Conservation (phyloP, 2,888 invertebrate species). For the Eledone cirrhosa region DNA sequence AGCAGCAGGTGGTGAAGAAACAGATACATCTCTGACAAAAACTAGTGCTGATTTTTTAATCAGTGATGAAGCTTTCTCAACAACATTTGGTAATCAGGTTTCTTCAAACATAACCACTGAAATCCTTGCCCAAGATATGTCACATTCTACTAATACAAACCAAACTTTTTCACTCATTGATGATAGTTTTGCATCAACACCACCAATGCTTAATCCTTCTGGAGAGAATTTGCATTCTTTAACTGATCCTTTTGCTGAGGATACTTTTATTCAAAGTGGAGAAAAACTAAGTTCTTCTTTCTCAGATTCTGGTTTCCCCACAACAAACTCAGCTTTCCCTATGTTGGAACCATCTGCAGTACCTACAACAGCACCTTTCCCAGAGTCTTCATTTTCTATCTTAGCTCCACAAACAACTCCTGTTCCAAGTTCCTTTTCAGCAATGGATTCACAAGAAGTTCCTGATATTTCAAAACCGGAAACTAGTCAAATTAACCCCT, state of each 20-base stretch:
- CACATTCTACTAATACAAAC: too few relatives aligned
- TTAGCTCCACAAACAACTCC: not conserved
- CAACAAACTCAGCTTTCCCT: not conserved
- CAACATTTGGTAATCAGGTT: too few relatives aligned
- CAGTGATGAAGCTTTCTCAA: not conserved
- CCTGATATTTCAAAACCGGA: not conserved
- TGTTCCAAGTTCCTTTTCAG: not conserved
- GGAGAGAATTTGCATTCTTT: too few relatives aligned
- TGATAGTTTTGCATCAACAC: slow-evolving; percentile 1
- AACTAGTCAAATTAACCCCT: not conserved
- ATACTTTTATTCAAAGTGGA: too few relatives aligned
- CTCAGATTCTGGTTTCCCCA: slow-evolving; percentile 6
- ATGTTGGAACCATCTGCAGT: not conserved
- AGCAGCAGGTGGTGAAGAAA: not conserved
- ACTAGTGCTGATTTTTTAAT: not conserved
- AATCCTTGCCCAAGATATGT: too few relatives aligned
- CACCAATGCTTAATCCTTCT: not conserved
- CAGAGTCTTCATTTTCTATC: not conserved
- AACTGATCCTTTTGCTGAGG: too few relatives aligned
- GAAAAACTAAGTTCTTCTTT: not conserved
- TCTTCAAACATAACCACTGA: too few relatives aligned
- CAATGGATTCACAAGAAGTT: not conserved
- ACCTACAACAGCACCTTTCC: not conserved
- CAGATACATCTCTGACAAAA: not conserved
- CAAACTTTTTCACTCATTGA: not conserved